Base-by-base conservation (phyloP, 2,888 invertebrate species). In the Drosophila kanekoi region DNA sequence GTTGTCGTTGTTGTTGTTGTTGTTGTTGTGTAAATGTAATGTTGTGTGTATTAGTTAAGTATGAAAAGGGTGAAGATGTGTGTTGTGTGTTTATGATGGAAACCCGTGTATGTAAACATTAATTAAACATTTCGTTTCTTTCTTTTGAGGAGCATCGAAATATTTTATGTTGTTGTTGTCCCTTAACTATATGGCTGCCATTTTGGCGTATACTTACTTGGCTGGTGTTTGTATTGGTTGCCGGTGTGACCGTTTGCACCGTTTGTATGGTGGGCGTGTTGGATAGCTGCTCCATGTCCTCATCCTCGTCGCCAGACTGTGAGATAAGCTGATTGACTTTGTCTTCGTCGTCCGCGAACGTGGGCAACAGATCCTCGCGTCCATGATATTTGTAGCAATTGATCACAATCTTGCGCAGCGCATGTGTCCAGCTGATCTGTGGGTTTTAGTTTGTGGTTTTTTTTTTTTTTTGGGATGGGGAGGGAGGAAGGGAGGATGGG, bases 331-430 rank as follows among this genome's bases (percentile, higher is more conserved):
- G 93, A 87, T 94, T 94, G 16, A 94, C 94, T 83, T 96, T 96
- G 73, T 97, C 97, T 67, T 97, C 97, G 64, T 98, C 97, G 90
- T 98, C 98, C 56, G 95, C 96, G 93, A 98, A 98, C 41, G 98
- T 97, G 14, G 98, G 98, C 90, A 99, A 93, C 75, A 99, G 94
- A 92, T 99, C 98, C 93, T 98, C 98, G 80, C 98, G 94, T 0
- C 98, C 98, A 93, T 99, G 98, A 93, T 97, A 98, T 93, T 98
- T 98, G 94, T 99, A 99, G 93, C 99, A 99, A 93, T 98, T 98
- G 90, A 98, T 97, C 69, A 99, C 98, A 85, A 99, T 98, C 93
- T 98, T 98, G 51, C 98, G 94, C 83, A 99, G 93, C 33, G 98
- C 98, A 93, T 98, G 98, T 28, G 98, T 99, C 98, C 99, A 99